Evolutionary conservation across 2,113 vertebrate species (phyloP).

Genomic region (Callorhinus ursinus): DNA sequence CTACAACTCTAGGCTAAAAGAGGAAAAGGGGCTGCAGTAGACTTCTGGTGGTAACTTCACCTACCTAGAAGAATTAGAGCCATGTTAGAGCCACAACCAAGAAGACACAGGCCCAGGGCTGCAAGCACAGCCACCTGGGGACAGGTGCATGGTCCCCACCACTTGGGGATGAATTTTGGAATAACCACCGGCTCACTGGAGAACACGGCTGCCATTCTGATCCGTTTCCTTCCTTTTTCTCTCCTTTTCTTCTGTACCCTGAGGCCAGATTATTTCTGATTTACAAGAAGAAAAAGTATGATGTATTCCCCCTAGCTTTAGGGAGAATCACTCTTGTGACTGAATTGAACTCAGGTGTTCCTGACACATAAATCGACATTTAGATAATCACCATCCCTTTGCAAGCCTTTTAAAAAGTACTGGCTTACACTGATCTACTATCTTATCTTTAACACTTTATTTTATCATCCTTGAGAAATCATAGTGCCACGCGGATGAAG

Average conservation of each 20-base stretch:
- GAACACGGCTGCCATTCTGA: neutral
- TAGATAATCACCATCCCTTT: neutral
- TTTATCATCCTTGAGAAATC: conserved; percentile 24
- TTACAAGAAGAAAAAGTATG: neutral
- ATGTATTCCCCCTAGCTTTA: neutral
- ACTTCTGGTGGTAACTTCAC: neutral
- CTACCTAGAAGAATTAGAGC: neutral
- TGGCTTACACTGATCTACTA: neutral
- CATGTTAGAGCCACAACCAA: neutral
- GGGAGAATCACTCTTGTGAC: neutral
- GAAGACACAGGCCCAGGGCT: neutral
- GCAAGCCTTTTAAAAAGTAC: conserved; percentile 33
- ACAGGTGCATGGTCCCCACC: neutral
- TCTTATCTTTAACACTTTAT: conserved; percentile 19
- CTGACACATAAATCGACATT: neutral
- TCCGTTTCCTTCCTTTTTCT: neutral
- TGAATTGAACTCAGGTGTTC: neutral
- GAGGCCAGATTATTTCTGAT: conserved; percentile 42
- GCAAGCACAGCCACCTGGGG: neutral
- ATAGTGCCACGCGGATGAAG: neutral
- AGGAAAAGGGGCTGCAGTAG: neutral
- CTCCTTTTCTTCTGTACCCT: neutral
- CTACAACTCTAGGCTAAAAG: neutral
- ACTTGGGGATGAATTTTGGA: neutral
- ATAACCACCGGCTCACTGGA: neutral